Conservation (phyloP, 2,888 invertebrate species). For the Laothoe populi region DNA sequence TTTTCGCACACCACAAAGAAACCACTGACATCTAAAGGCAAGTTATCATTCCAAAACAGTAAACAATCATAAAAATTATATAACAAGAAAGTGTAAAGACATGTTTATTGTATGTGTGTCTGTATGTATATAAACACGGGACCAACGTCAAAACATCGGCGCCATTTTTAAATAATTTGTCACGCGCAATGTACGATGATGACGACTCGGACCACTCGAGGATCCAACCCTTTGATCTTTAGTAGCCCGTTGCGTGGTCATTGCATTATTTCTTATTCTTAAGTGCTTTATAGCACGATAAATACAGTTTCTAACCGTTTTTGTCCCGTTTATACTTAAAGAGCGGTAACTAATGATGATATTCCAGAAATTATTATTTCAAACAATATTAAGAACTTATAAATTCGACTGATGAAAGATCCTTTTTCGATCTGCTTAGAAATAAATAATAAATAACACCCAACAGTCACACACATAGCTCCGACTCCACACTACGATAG, state of each 20-base stretch:
- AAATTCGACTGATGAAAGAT: background rate
- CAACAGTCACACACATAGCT: too few species aligned
- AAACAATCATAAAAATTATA: conserved; percentile 25
- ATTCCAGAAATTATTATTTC: conserved; percentile 4
- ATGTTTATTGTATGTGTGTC: conserved; percentile 34
- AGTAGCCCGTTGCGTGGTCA: conserved; percentile 36
- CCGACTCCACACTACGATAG: too few species aligned
- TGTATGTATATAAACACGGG: conserved; percentile 46
- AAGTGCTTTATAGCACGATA: conserved; percentile 21
- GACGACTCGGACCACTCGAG: conserved; percentile 45
- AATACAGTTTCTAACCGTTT: conserved; percentile 14
- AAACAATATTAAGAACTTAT: background rate
- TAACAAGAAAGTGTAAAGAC: conserved; percentile 21
- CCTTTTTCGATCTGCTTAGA: background rate
- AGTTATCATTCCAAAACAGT: conserved; percentile 17
- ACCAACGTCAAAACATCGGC: conserved; percentile 54
- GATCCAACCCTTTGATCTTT: conserved; percentile 47
- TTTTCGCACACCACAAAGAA: conserved; percentile 22
- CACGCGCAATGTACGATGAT: conserved; percentile 46
- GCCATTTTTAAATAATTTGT: conserved; percentile 53
- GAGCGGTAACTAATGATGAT: background rate
- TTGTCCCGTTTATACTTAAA: conserved; percentile 2
- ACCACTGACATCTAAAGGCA: conserved; percentile 16
- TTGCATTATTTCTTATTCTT: conserved; percentile 30
- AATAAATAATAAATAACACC: too few species aligned